Evolutionary conservation across 2,797 vertebrate genomes (phyloP).

Genomic region (Danionella dracula): DNA sequence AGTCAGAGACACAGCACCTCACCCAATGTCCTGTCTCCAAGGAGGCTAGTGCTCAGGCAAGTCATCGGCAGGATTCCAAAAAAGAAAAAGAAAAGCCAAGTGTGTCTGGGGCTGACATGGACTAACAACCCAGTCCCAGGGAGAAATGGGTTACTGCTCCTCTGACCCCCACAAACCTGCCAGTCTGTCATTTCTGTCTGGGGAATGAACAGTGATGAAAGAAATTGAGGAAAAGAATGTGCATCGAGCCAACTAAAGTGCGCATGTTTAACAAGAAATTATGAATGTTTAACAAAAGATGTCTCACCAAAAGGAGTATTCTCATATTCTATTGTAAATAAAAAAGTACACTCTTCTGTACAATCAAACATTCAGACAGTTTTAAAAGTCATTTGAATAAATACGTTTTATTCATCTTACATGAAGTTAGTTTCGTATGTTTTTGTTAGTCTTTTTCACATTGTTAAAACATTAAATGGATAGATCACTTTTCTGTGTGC

Average conservation of each 20-base stretch:
- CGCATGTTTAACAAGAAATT: no score
- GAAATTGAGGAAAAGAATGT: neutral
- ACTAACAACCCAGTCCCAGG: constrained; percentile 64
- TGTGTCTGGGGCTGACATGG: constrained; percentile 59
- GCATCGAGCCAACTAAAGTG: no score
- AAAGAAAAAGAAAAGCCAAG: constrained; percentile 55
- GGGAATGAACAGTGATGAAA: constrained; percentile 49
- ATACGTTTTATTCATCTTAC: neutral
- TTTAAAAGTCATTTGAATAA: no score
- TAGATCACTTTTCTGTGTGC: no score
- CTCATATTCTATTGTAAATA: no score
- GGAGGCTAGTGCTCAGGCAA: constrained; percentile 53
- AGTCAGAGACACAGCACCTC: constrained; percentile 70
- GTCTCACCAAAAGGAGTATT: no score
- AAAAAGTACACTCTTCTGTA: no score
- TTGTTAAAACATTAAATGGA: neutral
- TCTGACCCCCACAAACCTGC: constrained; percentile 68
- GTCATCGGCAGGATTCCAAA: constrained; percentile 42
- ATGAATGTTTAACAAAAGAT: no score
- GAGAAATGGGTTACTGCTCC: constrained; percentile 55
- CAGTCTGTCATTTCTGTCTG: constrained; percentile 64
- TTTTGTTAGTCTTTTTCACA: neutral
- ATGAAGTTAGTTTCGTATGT: neutral
- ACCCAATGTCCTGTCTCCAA: constrained; percentile 70
- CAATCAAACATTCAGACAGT: no score